These are phyloP conservation scores for Sialis lutaria DNA, from an alignment of 2,888 invertebrate species.

Conservation along the genomic window DNA sequence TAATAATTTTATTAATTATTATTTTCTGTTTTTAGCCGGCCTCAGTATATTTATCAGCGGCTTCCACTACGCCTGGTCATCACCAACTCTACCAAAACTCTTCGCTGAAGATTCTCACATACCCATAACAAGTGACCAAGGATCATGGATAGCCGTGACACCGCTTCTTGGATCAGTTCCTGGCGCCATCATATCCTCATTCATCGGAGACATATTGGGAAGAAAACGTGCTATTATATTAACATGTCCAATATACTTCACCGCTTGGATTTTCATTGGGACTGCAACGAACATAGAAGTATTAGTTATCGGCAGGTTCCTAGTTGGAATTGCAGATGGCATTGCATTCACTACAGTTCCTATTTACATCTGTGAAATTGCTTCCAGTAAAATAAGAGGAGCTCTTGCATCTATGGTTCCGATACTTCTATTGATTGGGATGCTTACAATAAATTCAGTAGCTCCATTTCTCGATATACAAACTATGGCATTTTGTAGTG, in stretches of 20 bases:
- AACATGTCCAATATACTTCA: slow-evolving; percentile 38
- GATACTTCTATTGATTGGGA: slow-evolving; percentile 5
- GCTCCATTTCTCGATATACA: slow-evolving; percentile 10
- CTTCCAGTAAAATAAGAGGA: slow-evolving; percentile 11
- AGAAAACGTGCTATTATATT: slow-evolving; percentile 45
- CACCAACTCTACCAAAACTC: slow-evolving; percentile 36
- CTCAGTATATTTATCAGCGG: slow-evolving; percentile 21
- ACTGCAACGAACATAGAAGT: slow-evolving; percentile 33
- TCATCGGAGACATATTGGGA: slow-evolving; percentile 45
- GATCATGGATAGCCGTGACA: slow-evolving; percentile 45
- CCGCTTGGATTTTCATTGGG: slow-evolving; percentile 45
- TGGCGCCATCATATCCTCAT: slow-evolving; percentile 41
- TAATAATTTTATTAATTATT: no score
- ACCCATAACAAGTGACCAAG: slow-evolving; percentile 29
- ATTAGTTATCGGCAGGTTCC: slow-evolving; percentile 29
- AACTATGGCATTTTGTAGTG: slow-evolving; percentile 7
- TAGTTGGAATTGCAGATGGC: slow-evolving; percentile 10
- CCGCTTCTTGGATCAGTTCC: slow-evolving; percentile 44
- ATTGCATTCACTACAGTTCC: slow-evolving; percentile 9
- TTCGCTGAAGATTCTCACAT: slow-evolving; percentile 26
- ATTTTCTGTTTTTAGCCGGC: slow-evolving; percentile 14
- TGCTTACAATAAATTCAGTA: slow-evolving; percentile 8
- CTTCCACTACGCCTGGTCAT: slow-evolving; percentile 37
- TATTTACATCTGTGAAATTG: slow-evolving; percentile 12
- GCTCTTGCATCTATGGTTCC: slow-evolving; percentile 8